phyloP scores from a whole-genome alignment of 92 coral and sea anemone genomes.

The Paragorgia papillata region DNA sequence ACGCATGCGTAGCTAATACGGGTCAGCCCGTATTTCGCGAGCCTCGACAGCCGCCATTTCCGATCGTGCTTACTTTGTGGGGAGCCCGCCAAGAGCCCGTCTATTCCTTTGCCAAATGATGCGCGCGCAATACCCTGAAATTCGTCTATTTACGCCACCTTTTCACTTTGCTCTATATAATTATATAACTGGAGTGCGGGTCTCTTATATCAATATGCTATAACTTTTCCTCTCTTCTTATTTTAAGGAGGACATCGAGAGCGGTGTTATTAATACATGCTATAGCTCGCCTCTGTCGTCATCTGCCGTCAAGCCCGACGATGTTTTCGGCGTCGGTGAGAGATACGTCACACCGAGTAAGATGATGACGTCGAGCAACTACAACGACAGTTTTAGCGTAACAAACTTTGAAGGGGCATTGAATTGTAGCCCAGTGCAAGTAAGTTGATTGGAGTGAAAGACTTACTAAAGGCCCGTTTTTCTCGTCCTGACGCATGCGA shows the following conservation, averaged over 20 bases:
- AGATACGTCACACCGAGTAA: conserved; percentile 83
- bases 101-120: no score
- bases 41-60: no score
- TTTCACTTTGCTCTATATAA: no score
- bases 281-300: conserved; percentile 65
- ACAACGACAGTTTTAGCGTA: conserved; percentile 4
- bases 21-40: no score
- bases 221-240: background rate
- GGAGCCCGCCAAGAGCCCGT: no score
- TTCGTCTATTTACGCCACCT: no score
- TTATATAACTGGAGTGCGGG: background rate
- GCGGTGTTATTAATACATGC: conserved; percentile 8
- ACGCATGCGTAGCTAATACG: no score
- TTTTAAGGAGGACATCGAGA: conserved; percentile 70
- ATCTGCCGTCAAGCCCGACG: conserved; percentile 79
- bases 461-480: no score
- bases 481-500: no score
- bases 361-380: conserved; percentile 45
- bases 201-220: no score
- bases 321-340: conserved; percentile 84
- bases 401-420: background rate
- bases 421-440: conserved; percentile 31
- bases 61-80: no score
- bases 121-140: no score
- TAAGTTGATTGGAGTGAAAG: background rate